phyloP scores from a whole-genome alignment of 1,140 invertebrate genomes.

The Cydia fagiglandana region DNA sequence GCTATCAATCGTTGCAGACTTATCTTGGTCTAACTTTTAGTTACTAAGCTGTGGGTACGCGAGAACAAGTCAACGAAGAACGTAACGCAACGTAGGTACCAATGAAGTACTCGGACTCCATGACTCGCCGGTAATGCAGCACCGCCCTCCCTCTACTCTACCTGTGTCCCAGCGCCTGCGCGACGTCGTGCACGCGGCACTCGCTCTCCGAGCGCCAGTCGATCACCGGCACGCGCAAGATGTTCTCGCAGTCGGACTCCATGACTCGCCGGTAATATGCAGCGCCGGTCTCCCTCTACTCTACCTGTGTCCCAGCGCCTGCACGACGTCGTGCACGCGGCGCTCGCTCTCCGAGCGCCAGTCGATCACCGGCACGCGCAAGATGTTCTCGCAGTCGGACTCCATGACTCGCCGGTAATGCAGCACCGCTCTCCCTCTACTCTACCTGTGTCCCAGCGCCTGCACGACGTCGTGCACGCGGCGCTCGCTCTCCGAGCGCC shows the following conservation, averaged over 20 bases:
- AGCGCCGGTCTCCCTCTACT: constrained; percentile 62
- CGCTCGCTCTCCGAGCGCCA: constrained; percentile 50
- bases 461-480: constrained; percentile 55
- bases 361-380: constrained; percentile 54
- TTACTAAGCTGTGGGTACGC: too few relatives aligned
- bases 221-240: constrained; percentile 51
- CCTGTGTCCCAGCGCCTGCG: constrained; percentile 60
- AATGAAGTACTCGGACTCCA: constrained; percentile 58
- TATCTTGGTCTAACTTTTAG: too few relatives aligned
- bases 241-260: constrained; percentile 49
- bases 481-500: constrained; percentile 49
- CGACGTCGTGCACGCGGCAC: constrained; percentile 46
- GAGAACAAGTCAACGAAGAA: too few relatives aligned
- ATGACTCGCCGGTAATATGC: constrained; percentile 57
- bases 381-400: constrained; percentile 47
- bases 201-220: constrained; percentile 54
- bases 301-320: constrained; percentile 59
- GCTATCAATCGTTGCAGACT: too few relatives aligned
- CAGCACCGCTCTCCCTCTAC: constrained; percentile 59
- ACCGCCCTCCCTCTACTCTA: constrained; percentile 63
- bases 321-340: constrained; percentile 51
- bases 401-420: constrained; percentile 56
- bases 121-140: constrained; percentile 51
- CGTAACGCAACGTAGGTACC: constrained; percentile 37
- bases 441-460: constrained; percentile 57